A percentile compares a stretch with the other conserved stretches of the same genome.
Evolutionary conservation across 2,113 vertebrate species (phyloP).

Genomic region (Sinosuthora webbiana): DNA sequence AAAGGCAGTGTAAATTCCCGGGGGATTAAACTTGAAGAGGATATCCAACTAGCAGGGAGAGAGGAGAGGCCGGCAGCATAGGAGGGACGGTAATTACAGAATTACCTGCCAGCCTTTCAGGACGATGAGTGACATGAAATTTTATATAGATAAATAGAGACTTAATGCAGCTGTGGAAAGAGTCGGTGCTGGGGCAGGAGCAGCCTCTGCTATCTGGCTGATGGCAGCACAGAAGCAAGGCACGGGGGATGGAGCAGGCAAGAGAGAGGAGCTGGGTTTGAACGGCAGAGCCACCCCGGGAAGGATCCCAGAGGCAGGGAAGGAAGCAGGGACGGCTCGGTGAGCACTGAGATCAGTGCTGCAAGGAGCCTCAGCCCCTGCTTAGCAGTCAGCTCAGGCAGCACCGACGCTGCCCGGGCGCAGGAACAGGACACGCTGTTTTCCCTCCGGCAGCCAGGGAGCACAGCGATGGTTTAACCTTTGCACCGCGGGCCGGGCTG

Average conservation of each 20-base stretch:
- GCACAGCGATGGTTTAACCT: background rate
- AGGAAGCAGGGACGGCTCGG: background rate
- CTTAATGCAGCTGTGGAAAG: background rate
- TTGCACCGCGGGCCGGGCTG: background rate
- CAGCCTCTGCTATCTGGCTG: background rate
- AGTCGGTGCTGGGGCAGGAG: background rate
- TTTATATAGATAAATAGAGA: background rate
- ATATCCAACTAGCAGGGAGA: background rate
- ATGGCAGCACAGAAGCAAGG: background rate
- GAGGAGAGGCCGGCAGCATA: background rate
- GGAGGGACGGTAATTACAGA: background rate
- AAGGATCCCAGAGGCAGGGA: fast-evolving
- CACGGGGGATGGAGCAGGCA: background rate
- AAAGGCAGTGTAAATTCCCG: background rate
- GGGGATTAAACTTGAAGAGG: background rate
- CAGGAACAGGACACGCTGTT: background rate
- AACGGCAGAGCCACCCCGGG: fast-evolving
- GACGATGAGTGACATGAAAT: background rate
- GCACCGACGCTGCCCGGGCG: fast-evolving
- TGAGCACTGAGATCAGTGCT: background rate
- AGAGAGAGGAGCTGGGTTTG: background rate
- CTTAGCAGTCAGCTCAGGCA: constrained; percentile 40
- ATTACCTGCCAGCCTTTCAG: background rate
- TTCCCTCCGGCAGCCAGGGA: background rate
- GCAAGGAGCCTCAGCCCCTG: background rate